These are phyloP conservation scores for Tiliacea aurago DNA, from an alignment of 2,888 invertebrate species.

Conservation along the genomic window DNA sequence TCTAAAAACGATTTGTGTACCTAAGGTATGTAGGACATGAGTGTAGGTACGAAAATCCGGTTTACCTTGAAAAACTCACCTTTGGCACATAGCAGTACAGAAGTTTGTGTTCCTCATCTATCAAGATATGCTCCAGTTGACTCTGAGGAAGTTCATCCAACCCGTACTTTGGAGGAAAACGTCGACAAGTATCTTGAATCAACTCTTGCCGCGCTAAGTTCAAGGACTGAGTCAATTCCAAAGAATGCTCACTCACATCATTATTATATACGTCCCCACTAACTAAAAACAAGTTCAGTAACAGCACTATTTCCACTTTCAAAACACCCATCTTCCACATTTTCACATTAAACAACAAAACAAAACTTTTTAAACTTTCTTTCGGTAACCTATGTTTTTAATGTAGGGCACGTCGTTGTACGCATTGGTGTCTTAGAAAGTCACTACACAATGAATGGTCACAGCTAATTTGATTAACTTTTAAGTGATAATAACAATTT, in stretches of 20 bases:
- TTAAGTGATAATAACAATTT: conserved; percentile 52
- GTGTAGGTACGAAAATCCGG: conserved; percentile 54
- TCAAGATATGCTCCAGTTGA: conserved; percentile 94
- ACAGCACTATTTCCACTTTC: conserved; percentile 74
- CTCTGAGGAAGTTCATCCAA: conserved; percentile 88
- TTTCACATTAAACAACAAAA: conserved; percentile 74
- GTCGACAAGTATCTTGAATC: conserved; percentile 91
- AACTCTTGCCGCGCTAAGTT: conserved; percentile 92
- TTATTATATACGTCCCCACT: conserved; percentile 78
- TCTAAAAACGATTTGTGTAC: neutral
- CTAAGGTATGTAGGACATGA: neutral
- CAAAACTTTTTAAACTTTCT: conserved; percentile 78
- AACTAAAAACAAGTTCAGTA: conserved; percentile 77
- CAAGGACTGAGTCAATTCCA: conserved; percentile 91
- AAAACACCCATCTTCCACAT: conserved; percentile 77
- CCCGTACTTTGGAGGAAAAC: conserved; percentile 82
- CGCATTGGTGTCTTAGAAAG: conserved; percentile 46
- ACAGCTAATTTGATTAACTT: conserved; percentile 40
- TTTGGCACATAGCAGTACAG: conserved; percentile 98
- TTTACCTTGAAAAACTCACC: conserved; percentile 90
- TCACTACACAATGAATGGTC: conserved; percentile 10
- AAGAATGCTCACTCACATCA: conserved; percentile 81
- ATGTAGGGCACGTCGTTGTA: conserved; percentile 79
- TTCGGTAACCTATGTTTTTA: conserved; percentile 74
- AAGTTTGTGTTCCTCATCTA: conserved; percentile 95